Base-by-base conservation (phyloP, 2,113 vertebrate genomes). In the Epinephelus fuscoguttatus region DNA sequence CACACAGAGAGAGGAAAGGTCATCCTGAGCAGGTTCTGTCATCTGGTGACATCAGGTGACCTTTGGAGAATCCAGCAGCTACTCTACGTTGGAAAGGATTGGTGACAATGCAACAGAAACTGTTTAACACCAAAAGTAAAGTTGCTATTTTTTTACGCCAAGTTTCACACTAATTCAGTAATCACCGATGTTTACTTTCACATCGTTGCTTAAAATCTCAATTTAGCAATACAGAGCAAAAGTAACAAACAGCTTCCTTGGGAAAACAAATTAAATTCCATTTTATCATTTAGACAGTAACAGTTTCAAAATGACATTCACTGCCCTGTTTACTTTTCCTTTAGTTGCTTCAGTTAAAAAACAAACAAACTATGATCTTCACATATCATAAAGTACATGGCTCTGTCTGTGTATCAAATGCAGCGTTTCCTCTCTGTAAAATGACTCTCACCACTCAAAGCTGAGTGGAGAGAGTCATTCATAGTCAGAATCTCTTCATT, bases 11-110 rank as follows among this genome's bases (percentile, higher is more conserved):
- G 27, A 61, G n/a, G 6, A 61, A 68, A 75, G 10, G 62, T 52
- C 42, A 73, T 6, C 19, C 23, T 64, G 61, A 53, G 30, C 68
- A 57, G 47, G n/a, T 6, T 53, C 70, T 75, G 56, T 68, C 40
- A 70, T 37, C 56, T 37, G 52, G 40, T 2, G 11, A 63, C 50
- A 56, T 57, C 18, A 57, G 47, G 30, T 27, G 74, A 66, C 60
- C 52, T 50, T 75, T 76, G 64, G 37, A 50, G 61, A 67, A 59
- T 23, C 61, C 23, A 69, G 33, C 33, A 75, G 45, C 62, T n/a
- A 15, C 40, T 66, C 45, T 19, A 14, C 6, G 12, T n/a, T 1
- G 19, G 4, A 25, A 70, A 18, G 4, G 11, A 60, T 12, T 6
- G 17, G 11, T 23, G 42, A 45, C 42, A 45, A 10, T 45, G 53